phyloP scores from a whole-genome alignment of 2,797 vertebrate genomes.

The Gorsachius magnificus region DNA sequence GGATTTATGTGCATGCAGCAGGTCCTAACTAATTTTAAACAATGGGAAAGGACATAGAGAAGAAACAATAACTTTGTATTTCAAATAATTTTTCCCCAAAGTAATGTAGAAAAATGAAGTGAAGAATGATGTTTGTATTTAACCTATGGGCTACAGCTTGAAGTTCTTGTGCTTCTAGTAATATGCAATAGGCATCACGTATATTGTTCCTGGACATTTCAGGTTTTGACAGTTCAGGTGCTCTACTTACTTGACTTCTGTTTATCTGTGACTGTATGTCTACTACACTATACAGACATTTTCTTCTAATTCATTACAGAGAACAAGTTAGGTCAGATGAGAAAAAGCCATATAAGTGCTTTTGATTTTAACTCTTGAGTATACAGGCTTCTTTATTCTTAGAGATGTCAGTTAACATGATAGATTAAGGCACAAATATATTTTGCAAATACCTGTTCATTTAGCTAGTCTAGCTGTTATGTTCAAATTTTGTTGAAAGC shows the following conservation, averaged over 20 bases:
- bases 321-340: not conserved
- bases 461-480: not conserved
- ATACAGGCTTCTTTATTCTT: not conserved
- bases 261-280: not conserved
- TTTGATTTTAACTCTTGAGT: not conserved
- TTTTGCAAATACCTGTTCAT: not conserved
- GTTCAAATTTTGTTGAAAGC: not conserved
- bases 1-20: not conserved
- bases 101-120: not conserved
- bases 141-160: not conserved
- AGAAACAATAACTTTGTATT: not conserved
- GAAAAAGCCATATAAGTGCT: not conserved
- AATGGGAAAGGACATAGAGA: not conserved
- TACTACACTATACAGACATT: not conserved
- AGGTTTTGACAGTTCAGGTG: not conserved
- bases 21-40: accelerated
- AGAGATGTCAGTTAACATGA: not conserved
- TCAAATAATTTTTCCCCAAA: not conserved
- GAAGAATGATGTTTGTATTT: not conserved
- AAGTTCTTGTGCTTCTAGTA: not conserved
- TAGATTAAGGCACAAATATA: not conserved
- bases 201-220: not conserved
- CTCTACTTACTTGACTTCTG: not conserved
- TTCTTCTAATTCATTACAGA: not conserved
- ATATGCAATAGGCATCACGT: not conserved